Evolutionary conservation across 2,888 invertebrate species (phyloP).

Genomic region (Parascotia fuliginaria): DNA sequence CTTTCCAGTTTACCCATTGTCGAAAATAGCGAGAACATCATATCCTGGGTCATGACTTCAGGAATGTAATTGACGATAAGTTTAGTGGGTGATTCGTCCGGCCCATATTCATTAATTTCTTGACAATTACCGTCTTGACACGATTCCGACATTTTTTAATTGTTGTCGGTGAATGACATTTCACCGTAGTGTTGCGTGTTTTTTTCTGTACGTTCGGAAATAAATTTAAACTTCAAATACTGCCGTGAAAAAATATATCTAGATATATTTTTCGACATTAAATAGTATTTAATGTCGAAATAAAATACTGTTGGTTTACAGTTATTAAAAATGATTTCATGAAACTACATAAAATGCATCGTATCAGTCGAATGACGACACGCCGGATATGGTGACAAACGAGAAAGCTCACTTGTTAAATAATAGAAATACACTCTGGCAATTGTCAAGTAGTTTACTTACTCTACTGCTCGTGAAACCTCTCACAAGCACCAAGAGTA

Average conservation of each 20-base stretch:
- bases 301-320: too few relatives aligned
- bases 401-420: too few relatives aligned
- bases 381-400: too few relatives aligned
- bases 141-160: constrained; percentile 87
- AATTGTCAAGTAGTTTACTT: too few relatives aligned
- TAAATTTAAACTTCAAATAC: background rate
- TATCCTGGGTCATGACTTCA: constrained; percentile 86
- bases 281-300: too few relatives aligned
- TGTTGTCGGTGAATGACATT: constrained; percentile 86
- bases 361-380: too few relatives aligned
- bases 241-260: background rate
- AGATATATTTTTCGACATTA: too few relatives aligned
- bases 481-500: too few relatives aligned
- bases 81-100: constrained; percentile 85
- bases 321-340: too few relatives aligned
- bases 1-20: constrained; percentile 86
- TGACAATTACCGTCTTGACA: constrained; percentile 87
- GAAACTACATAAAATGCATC: too few relatives aligned
- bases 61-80: constrained; percentile 86
- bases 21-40: constrained; percentile 85
- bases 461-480: too few relatives aligned
- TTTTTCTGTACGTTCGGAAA: constrained; percentile 64
- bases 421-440: too few relatives aligned
- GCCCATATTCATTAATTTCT: constrained; percentile 84
- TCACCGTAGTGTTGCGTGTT: constrained; percentile 67